These are phyloP conservation scores for Mesocricetus auratus DNA, from an alignment of 2,113 vertebrate genomes.

Conservation along the genomic window DNA sequence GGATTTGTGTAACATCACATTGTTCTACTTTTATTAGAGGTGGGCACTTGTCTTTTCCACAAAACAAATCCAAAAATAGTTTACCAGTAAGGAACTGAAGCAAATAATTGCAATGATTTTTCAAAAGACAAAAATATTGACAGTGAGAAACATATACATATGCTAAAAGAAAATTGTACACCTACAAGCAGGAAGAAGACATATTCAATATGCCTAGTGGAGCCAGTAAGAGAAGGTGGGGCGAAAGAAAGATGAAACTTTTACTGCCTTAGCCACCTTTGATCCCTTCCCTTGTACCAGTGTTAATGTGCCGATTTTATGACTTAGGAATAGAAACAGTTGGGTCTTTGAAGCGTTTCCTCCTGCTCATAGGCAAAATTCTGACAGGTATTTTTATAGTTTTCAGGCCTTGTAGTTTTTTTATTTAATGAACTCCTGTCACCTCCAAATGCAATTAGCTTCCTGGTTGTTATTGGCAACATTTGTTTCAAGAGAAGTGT, in stretches of 20 bases:
- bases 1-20: not conserved
- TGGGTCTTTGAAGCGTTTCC: not conserved
- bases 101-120: constrained; percentile 8
- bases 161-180: not conserved
- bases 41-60: not conserved
- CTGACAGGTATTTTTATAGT: constrained; percentile 1
- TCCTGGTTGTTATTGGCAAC: constrained; percentile 53
- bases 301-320: constrained; percentile 20
- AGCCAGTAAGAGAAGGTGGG: not conserved
- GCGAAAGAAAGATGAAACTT: not conserved
- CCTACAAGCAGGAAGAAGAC: not conserved
- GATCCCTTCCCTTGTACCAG: not conserved
- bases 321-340: constrained; percentile 2
- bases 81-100: constrained; percentile 17
- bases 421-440: not conserved
- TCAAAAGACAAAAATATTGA: not conserved
- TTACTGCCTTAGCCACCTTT: not conserved
- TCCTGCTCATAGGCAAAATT: not conserved
- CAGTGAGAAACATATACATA: not conserved
- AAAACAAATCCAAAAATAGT: not conserved
- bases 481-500: constrained; percentile 63
- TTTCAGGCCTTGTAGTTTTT: not conserved
- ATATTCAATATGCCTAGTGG: not conserved
- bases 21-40: constrained; percentile 29
- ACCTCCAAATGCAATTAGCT: constrained; percentile 53